phyloP scores from a whole-genome alignment of 2,113 vertebrate genomes.

The Helogale parvula region DNA sequence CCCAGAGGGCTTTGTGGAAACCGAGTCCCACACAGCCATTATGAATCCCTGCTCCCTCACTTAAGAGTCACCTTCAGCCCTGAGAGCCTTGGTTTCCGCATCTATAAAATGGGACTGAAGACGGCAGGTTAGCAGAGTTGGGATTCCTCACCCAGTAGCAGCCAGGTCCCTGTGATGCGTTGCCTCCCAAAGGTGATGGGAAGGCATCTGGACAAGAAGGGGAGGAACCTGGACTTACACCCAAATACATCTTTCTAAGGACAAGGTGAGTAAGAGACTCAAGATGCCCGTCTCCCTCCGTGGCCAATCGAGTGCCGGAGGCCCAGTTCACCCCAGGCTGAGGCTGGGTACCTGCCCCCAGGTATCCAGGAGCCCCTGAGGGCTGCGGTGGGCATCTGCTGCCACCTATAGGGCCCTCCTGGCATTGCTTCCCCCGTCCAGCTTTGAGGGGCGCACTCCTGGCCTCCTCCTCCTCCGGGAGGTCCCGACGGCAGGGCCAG shows the following conservation, averaged over 20 bases:
- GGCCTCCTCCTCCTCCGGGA: neutral
- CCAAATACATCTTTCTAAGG: neutral
- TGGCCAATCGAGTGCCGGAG: too few relatives aligned
- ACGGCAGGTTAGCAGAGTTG: neutral
- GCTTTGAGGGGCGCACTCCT: fast-evolving
- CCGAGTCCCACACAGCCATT: neutral
- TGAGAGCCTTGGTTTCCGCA: neutral
- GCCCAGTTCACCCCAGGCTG: fast-evolving
- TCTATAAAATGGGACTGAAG: neutral
- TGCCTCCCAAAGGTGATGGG: neutral
- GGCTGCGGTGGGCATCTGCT: slow-evolving; percentile 72
- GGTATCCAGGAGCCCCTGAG: neutral
- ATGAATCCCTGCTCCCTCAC: neutral
- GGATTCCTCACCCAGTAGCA: neutral
- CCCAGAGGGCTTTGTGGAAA: neutral
- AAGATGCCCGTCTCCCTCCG: neutral
- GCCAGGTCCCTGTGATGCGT: neutral
- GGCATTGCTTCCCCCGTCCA: neutral
- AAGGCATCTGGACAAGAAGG: neutral
- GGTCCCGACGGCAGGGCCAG: neutral
- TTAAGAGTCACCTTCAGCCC: neutral
- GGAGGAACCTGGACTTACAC: neutral
- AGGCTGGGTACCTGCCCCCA: neutral
- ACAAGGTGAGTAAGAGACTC: neutral
- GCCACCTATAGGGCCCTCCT: slow-evolving; percentile 80